Base-by-base conservation (phyloP, 2,888 invertebrate genomes). In the Andrena bicolor region DNA sequence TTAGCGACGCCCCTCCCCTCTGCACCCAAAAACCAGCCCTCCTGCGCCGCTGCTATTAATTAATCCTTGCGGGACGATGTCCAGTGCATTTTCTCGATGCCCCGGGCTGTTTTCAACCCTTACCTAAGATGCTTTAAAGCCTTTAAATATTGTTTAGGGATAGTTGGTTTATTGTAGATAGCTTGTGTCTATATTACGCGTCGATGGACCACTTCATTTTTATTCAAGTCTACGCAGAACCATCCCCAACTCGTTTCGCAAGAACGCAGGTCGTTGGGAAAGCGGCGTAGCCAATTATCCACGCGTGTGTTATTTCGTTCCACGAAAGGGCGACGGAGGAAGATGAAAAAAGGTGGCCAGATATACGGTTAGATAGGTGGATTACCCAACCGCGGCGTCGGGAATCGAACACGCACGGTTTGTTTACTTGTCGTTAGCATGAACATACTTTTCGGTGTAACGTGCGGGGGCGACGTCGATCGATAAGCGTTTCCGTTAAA, bases 381-480 rank as follows among this genome's bases (percentile, higher is more conserved):
- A 80, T 80, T 80, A 58, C 49, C 71, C 65, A 71, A 82, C 80
- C 49, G 65, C 16, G 64, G 65, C 16, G 64, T 58, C 51, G 53
- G 72, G 68, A 80, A 80, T 80, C 71, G 71, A 80, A 63, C 82
- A 76, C 76, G 76, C 82, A 69, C 82, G 60, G 64, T 80, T 76
- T 82, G 82, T 82, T 82, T 82, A 80, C 82, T 64, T 68, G 75
- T 76, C 82, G 82, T 82, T 82, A 82, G 82, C 82, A 60, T 60
- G 76, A 76, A 72, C 74, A 76, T 68, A 71, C 76, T 82, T 82
- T 91, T 92, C 69, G 82, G 70, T 30, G 91, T 90, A 91, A 91
- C 91, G 91, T 91, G 92, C 90, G 90, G 90, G 89, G 90, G 90
- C 28, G 61, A 66, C 69, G 53, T n/a, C 8, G 68, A 81, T 81